These are phyloP conservation scores for Hormaphis cornu DNA, from an alignment of 1,140 invertebrate genomes.

Conservation along the genomic window DNA sequence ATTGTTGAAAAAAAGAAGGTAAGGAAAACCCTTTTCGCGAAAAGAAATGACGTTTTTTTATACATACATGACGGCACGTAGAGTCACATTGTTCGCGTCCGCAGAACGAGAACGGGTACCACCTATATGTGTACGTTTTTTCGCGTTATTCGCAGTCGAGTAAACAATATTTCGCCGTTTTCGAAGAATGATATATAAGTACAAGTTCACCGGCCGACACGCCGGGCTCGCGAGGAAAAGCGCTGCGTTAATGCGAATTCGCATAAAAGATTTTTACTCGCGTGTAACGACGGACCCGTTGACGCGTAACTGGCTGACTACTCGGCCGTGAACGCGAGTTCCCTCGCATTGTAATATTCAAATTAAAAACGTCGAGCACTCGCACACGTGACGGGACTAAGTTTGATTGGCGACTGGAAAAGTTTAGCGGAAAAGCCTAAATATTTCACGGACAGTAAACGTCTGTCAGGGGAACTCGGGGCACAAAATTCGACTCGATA, in stretches of 20 bases:
- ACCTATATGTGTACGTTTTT: not conserved
- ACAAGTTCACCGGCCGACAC: too few relatives aligned
- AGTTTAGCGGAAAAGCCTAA: too few relatives aligned
- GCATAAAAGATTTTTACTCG: conserved; percentile 23
- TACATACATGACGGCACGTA: not conserved
- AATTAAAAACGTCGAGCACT: conserved; percentile 23
- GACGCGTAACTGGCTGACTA: conserved; percentile 15
- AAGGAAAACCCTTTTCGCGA: not conserved
- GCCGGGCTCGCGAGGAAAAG: not conserved
- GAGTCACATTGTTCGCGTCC: not conserved
- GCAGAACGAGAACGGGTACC: not conserved
- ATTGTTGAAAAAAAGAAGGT: not conserved
- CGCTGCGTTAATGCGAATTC: conserved; percentile 19
- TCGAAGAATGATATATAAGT: conserved; percentile 8
- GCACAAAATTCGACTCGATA: too few relatives aligned
- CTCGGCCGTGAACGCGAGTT: conserved; percentile 18
- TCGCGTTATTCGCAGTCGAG: conserved; percentile 5
- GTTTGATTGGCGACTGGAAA: not conserved
- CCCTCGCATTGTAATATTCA: conserved; percentile 28
- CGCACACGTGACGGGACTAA: conserved; percentile 3
- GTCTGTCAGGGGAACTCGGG: too few relatives aligned
- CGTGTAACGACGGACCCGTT: not conserved
- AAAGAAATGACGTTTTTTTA: not conserved
- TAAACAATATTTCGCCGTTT: not conserved
- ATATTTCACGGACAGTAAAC: too few relatives aligned